Evolutionary conservation across 1,140 invertebrate species (phyloP), one percentile per base, ranked within the genome.

Genomic region (Macrobrachium rosenbergii): DNA sequence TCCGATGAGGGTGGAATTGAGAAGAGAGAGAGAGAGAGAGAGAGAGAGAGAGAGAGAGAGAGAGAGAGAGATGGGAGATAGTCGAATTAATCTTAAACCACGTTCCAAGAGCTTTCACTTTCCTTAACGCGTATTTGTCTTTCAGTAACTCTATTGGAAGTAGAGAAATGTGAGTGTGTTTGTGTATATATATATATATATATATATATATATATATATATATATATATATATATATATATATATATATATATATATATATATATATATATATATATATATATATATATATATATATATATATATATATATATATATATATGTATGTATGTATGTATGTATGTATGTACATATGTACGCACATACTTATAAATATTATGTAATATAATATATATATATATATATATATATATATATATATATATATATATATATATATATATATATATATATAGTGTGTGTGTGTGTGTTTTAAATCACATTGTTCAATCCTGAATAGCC

Each of bases 271-370:
- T 81, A 67, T 64, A 67, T 81, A 67, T 67, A 67, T 67, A 67
- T 81, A 67, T 81, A 67, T 67, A 67, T 81, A 67, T 81, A 43
- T 81, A 43, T 81, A 67, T 67, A 67, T 67, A n/a, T n/a, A n/a
- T n/a, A n/a, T n/a, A n/a, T n/a, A n/a, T n/a, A n/a, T n/a, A n/a
- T n/a, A n/a, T n/a, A n/a, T n/a, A n/a, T n/a, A n/a, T n/a, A 69
- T 69, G n/a, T 69, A 69, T 52, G 58, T 67, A 67, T 43, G 45
- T 64, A 67, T 64, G 23, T 64, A 67, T 64, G 45, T 28, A 67
- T 80, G 43, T 64, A 67, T 80, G 23, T 80, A 45, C 28, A 45
- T 75, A 45, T 75, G 17, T 75, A 45, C 21, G 17, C 21, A 45
- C 21, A 45, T 75, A 45, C 21, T 6, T 75, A 45, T 75, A 45